Conservation (phyloP, 1,140 invertebrate genomes). For the Oscheius sp. region DNA sequence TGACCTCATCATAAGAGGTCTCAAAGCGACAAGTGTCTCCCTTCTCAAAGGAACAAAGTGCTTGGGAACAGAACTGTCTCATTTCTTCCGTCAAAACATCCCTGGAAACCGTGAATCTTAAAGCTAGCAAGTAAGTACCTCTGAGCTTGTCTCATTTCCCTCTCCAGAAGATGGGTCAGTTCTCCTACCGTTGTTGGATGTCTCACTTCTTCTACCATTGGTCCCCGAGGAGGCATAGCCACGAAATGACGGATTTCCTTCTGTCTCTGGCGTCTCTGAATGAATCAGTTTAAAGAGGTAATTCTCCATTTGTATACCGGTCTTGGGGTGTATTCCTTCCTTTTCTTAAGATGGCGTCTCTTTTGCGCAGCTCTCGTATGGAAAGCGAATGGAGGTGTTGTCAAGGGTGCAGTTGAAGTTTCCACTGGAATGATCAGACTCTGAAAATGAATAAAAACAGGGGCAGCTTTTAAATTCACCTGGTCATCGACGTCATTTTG, state of each 20-base stretch:
- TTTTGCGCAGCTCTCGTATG: too few species aligned
- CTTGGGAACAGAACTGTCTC: neutral
- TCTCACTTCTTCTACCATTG: neutral
- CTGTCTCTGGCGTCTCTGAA: neutral
- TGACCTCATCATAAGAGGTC: conserved; percentile 8
- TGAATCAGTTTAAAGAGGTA: too few species aligned
- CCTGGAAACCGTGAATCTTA: neutral
- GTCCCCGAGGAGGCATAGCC: neutral
- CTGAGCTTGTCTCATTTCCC: neutral
- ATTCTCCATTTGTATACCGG: too few species aligned
- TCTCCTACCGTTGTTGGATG: neutral
- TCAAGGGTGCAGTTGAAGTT: too few species aligned
- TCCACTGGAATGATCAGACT: too few species aligned
- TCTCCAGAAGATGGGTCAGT: neutral
- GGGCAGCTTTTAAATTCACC: too few species aligned
- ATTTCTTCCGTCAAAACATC: neutral
- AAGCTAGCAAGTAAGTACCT: neutral
- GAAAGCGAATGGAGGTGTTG: neutral
- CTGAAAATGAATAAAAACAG: too few species aligned
- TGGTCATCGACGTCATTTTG: too few species aligned
- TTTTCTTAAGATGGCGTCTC: too few species aligned
- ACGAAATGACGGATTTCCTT: neutral
- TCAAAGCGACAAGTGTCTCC: conserved; percentile 5
- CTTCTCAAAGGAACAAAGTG: neutral
- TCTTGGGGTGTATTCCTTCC: too few species aligned